phyloP scores from a whole-genome alignment of 1,140 invertebrate species.

The Belonocnema kinseyi region DNA sequence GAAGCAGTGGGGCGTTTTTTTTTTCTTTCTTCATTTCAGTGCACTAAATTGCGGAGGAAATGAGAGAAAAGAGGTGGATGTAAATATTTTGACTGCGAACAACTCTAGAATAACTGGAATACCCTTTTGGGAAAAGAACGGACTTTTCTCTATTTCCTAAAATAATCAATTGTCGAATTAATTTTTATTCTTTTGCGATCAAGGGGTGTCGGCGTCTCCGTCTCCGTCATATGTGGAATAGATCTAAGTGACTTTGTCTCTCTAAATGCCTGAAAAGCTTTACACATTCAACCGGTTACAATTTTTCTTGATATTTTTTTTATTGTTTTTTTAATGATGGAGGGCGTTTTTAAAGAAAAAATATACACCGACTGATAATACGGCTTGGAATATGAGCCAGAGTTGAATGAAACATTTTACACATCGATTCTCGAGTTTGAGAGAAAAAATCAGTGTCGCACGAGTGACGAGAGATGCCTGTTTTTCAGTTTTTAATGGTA shows the following conservation, averaged over 20 bases:
- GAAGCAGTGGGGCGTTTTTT: background rate
- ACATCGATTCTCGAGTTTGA: constrained; percentile 10
- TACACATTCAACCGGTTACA: constrained; percentile 3
- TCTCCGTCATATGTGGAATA: constrained; percentile 26
- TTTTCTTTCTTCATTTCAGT: constrained; percentile 15
- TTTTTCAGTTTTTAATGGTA: constrained; percentile 27
- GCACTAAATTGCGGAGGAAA: background rate
- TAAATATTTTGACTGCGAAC: constrained; percentile 59
- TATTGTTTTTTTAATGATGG: background rate
- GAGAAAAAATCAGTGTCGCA: constrained; percentile 1
- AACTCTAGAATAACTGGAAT: background rate
- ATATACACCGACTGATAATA: constrained; percentile 7
- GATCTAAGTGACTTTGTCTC: constrained; percentile 29
- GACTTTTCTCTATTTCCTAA: background rate
- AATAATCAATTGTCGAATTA: background rate
- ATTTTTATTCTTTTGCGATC: constrained; percentile 6
- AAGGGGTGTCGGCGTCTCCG: constrained; percentile 15
- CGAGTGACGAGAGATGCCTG: constrained; percentile 24
- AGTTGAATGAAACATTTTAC: constrained; percentile 15
- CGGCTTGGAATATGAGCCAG: background rate
- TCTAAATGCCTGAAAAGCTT: constrained; percentile 13
- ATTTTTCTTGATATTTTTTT: constrained; percentile 14
- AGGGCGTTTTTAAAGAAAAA: constrained; percentile 6
- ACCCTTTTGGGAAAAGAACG: background rate
- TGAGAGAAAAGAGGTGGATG: constrained; percentile 44